Base-by-base conservation (phyloP, 2,888 invertebrate species). In the Pilophorus perplexus region DNA sequence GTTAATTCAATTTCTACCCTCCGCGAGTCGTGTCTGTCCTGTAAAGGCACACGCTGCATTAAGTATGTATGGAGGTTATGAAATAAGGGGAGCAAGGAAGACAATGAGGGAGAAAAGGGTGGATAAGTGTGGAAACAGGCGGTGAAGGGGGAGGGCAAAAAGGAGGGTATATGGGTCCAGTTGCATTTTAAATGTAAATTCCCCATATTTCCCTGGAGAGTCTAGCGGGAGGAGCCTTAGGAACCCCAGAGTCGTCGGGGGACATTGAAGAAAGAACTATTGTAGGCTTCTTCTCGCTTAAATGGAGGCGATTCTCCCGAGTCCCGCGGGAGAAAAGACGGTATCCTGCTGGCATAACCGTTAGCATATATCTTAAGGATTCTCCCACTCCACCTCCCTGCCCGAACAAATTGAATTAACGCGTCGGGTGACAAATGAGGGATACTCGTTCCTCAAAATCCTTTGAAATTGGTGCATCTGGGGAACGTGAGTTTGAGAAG, bases 111-210 rank as follows among this genome's bases (percentile, higher is more conserved):
- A n/a, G 52, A 25, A 52, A 52, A 28, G 52, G 18, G 28, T 33
- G 27, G 28, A 52, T 28, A 52, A 52, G 28, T 52, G 52, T 16
- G 52, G 27, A 42, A 59, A 42, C 38, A 27, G 6, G 52, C 28
- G 28, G 33, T 28, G 27, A 46, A 46, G 33, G 20, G 27, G 14
- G 44, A 18, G 8, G 60, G 42, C 18, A 14, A 37, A 28, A 4
- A 14, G 25, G 16, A n/a, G 42, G 20, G 27, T 27, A 33, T 48
- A 14, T 14, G 16, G 23, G 62, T 62, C 62, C 62, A 33, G 62
- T 48, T 62, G 46, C 62, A 62, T 62, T 62, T 62, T 62, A 46
- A 62, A 62, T 62, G 62, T 62, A 62, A 62, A 62, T 62, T 62
- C 62, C 46, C 28, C 62, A 46, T 62, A 46, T 46, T 62, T 62